A percentile compares a stretch with the other conserved stretches of the same genome.
phyloP scores from a whole-genome alignment of 2,888 invertebrate genomes.

The Clusia tigrina region DNA sequence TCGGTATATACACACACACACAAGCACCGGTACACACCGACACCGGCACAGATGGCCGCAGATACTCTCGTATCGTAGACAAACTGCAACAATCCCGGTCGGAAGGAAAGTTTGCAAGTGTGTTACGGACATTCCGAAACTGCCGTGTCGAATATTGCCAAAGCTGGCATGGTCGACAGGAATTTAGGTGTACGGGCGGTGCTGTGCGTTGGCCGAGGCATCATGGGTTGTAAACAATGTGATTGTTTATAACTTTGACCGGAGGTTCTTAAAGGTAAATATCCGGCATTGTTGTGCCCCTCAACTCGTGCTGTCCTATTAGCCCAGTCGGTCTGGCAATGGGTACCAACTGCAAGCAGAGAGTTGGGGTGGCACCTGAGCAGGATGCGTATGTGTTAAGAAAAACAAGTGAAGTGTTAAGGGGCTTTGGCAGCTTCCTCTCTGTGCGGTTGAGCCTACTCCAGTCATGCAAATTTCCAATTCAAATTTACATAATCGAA shows the following conservation, averaged over 20 bases:
- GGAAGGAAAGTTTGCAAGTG: constrained; percentile 1
- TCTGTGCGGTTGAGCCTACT: too few relatives aligned
- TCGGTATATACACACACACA: background rate
- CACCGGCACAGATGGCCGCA: background rate
- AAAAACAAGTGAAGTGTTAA: too few relatives aligned
- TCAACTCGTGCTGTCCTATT: too few relatives aligned
- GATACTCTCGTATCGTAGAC: background rate
- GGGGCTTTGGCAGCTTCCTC: too few relatives aligned
- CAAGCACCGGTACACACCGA: too few relatives aligned
- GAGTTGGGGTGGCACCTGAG: too few relatives aligned
- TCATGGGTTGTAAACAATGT: constrained; percentile 16
- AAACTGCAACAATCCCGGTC: background rate
- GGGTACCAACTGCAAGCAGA: too few relatives aligned
- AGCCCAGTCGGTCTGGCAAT: too few relatives aligned
- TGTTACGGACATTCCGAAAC: constrained; percentile 8
- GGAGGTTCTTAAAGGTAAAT: constrained; percentile 19
- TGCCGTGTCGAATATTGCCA: background rate
- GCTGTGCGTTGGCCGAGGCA: background rate
- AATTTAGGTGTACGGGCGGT: background rate
- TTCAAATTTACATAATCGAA: too few relatives aligned
- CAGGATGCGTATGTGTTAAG: too few relatives aligned
- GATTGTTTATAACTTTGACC: constrained; percentile 17
- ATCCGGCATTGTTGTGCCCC: constrained; percentile 2
- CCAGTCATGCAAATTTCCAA: too few relatives aligned
- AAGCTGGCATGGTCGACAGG: background rate